Conservation (phyloP, 2,888 invertebrate species). For the Lysandra coridon region DNA sequence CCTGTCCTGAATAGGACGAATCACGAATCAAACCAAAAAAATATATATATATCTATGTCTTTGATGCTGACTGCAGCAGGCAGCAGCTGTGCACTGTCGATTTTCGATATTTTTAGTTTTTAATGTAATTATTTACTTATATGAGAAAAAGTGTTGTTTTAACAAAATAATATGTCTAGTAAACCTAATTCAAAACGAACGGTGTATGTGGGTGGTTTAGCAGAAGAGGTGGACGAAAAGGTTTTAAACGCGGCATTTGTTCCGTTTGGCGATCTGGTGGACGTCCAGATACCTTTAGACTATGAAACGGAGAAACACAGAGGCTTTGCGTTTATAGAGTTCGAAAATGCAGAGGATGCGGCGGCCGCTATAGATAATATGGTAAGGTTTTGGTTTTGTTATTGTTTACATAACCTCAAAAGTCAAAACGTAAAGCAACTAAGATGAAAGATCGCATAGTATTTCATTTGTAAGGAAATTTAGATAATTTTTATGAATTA, state of each 20-base stretch:
- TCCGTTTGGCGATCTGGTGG: slow-evolving; percentile 99
- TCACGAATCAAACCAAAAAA: no score
- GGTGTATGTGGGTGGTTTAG: slow-evolving; percentile 92
- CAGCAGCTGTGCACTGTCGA: background rate
- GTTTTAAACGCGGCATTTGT: slow-evolving; percentile 97
- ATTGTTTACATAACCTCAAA: slow-evolving; percentile 20
- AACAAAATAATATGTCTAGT: slow-evolving; percentile 57
- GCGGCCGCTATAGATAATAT: slow-evolving; percentile 99
- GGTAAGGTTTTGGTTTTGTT: slow-evolving; percentile 77
- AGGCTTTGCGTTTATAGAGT: slow-evolving; percentile 99
- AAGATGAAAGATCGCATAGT: background rate
- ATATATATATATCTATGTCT: no score
- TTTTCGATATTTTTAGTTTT: background rate
- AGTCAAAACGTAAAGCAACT: background rate
- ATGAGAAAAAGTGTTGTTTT: background rate
- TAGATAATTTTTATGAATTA: background rate
- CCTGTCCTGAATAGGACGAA: no score
- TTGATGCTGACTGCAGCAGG: no score
- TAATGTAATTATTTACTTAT: background rate
- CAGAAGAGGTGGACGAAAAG: slow-evolving; percentile 98
- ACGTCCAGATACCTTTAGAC: slow-evolving; percentile 98
- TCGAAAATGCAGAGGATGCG: slow-evolving; percentile 98
- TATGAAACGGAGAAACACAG: slow-evolving; percentile 98
- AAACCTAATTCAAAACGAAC: slow-evolving; percentile 88
- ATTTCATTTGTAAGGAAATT: background rate